These are phyloP conservation scores for Autographa pulchrina DNA, from an alignment of 2,888 invertebrate genomes.

Conservation along the genomic window DNA sequence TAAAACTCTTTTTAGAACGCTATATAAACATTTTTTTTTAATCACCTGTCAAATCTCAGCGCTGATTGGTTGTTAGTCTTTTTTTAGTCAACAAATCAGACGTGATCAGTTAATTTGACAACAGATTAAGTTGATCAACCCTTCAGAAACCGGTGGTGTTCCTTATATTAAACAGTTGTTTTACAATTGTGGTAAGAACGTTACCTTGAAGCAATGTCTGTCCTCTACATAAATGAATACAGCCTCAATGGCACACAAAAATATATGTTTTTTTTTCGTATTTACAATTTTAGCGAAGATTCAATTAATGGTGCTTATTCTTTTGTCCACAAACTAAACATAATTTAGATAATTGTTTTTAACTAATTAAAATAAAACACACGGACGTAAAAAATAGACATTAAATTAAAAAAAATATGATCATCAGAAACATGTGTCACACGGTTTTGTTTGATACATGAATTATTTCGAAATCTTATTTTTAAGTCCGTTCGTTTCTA, in stretches of 20 bases:
- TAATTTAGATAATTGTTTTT: neutral
- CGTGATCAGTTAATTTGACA: too few relatives aligned
- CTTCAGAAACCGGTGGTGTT: too few relatives aligned
- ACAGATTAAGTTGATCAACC: too few relatives aligned
- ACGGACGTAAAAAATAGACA: too few relatives aligned
- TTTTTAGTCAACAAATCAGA: too few relatives aligned
- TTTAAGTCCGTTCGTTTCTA: too few relatives aligned
- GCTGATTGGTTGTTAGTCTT: too few relatives aligned
- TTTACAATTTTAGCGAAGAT: conserved; percentile 53
- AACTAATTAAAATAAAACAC: neutral
- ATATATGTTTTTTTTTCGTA: conserved; percentile 56
- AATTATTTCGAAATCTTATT: too few relatives aligned
- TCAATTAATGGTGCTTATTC: conserved; percentile 17
- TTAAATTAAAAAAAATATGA: neutral
- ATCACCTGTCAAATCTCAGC: too few relatives aligned
- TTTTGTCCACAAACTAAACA: neutral
- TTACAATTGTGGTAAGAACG: neutral
- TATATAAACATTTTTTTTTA: too few relatives aligned
- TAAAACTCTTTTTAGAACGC: too few relatives aligned
- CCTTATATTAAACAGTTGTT: neutral
- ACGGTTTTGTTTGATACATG: too few relatives aligned
- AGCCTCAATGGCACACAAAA: conserved; percentile 61
- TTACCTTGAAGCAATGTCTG: conserved; percentile 34
- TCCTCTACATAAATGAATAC: conserved; percentile 44
- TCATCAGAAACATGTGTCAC: neutral